Base-by-base conservation (phyloP, 2,888 invertebrate species). In the Chesias legatella region DNA sequence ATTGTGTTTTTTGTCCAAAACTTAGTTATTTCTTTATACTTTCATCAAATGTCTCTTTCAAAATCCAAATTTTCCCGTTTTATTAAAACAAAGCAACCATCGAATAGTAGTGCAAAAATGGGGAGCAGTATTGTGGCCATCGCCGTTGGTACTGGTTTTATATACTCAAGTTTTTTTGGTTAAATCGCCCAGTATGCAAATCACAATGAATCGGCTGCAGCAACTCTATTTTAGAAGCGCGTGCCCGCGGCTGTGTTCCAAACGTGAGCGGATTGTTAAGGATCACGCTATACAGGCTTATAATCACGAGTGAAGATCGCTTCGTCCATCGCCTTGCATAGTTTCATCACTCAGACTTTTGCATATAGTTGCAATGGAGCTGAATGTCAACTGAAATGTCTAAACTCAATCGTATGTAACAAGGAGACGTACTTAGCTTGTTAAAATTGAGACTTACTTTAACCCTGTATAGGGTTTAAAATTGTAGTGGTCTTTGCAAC, bases 371-470 rank as follows among this genome's bases (percentile, higher is more conserved):
- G 73, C 76, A 67, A 64, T 60, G 56, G 56, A 58, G 58, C 60
- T 75, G 74, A 79, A 81, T 83, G 79, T 76, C 79, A 81, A 73
- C 72, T 60, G 57, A 67, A 72, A 73, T 73, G 70, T 59, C 62
- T 57, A 64, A 67, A 17, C 13, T 67, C 64, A 64, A 65, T 61
- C 56, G 63, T 60, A 60, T 55, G 56, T 51, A 53, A 36, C 9
- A 24, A 36, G n/a, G n/a, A 36, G 34, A 25, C 43, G 51, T 43
- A 53, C 44, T 54, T 48, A 22, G 27, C 7, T 9, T 43, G 33
- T 34, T 40, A 42, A 48, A 44, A 45, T 41, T 41, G 30, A 47
- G 50, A 33, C 40, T 26, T 51, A 56, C 27, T 39, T 51, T 28
- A 22, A 29, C 25, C 13, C 31, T 21, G 42, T 28, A 38, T 29